Evolutionary conservation across 2,888 invertebrate genomes (phyloP).

Genomic region (Malacosoma neustria): DNA sequence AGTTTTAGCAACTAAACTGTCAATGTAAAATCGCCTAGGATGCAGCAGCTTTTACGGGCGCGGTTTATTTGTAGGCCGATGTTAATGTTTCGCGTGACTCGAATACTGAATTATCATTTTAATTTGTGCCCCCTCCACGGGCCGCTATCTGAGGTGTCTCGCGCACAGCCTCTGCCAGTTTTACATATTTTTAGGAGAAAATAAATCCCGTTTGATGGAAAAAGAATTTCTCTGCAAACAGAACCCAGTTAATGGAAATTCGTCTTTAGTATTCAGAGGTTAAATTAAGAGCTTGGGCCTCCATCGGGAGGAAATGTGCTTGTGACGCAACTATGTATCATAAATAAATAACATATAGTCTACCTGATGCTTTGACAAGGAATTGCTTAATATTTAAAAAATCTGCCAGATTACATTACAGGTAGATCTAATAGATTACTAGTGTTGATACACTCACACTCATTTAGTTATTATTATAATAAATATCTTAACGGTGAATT

Average conservation of each 20-base stretch:
- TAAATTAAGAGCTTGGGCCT: constrained; percentile 25
- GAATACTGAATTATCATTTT: constrained; percentile 70
- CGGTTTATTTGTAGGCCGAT: constrained; percentile 63
- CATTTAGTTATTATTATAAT: no score
- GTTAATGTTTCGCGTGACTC: constrained; percentile 72
- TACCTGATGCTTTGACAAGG: neutral
- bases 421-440: no score
- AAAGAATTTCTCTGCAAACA: constrained; percentile 63
- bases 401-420: no score
- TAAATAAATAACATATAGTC: neutral
- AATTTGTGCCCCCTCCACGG: constrained; percentile 52
- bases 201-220: constrained; percentile 67
- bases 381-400: no score
- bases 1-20: neutral
- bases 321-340: neutral
- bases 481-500: no score
- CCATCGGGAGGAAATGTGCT: neutral
- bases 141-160: constrained; percentile 41
- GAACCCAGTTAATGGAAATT: constrained; percentile 55
- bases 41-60: constrained; percentile 47
- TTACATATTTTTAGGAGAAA: constrained; percentile 65
- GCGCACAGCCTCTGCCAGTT: constrained; percentile 38
- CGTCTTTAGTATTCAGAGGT: constrained; percentile 51
- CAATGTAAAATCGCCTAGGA: neutral
- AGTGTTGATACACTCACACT: no score